Evolutionary conservation across 2,113 vertebrate genomes (phyloP), one percentile per base, ranked within the genome.

Genomic region (Azemiops feae): DNA sequence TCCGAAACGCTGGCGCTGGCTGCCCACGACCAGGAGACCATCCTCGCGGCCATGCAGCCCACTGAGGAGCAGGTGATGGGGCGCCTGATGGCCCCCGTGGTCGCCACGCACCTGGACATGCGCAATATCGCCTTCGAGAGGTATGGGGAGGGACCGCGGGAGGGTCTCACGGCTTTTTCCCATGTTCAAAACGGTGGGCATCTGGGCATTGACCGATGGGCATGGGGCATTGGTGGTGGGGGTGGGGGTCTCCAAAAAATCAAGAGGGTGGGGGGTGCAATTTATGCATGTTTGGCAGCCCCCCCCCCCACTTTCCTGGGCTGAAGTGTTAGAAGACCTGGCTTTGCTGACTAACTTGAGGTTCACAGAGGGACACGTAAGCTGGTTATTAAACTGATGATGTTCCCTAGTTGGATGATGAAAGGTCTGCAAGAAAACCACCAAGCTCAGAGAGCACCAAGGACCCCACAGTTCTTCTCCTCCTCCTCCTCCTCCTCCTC

Each of bases 91-190:
- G 98, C 98, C 0, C 98, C 99, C 0, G 98, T 99, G 0, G 99
- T 99, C 94, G 98, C 99, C 95, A 99, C 99, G 0, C 99, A 99
- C 97, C 98, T 99, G 5, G 99, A 99, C 96, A 99, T 99, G 87
- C 99, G 98, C 97, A 99, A 99, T 97, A 99, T 99, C 64, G 98
- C 99, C 95, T 99, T 99, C 0, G 99, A 99, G 97, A 99, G 99
- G 99, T 99, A 96, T 95, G 98, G 69, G 50, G 81, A 22, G 12
- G 2, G 27, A 3, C 50, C 27, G 14, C 14, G 5, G 30, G 64
- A 5, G 14, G 12, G 14, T 2, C 1, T 4, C 16, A 16, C 2
- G 5, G 2, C 16, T 18, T 7, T 7, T n/a, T 34, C 34, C 12
- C 7, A 5, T n/a, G n/a, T 22, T 81, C 6, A 20, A 81, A 81